phyloP scores from a whole-genome alignment of 2,797 vertebrate species.

The Cynodonichthys magdalenae region DNA sequence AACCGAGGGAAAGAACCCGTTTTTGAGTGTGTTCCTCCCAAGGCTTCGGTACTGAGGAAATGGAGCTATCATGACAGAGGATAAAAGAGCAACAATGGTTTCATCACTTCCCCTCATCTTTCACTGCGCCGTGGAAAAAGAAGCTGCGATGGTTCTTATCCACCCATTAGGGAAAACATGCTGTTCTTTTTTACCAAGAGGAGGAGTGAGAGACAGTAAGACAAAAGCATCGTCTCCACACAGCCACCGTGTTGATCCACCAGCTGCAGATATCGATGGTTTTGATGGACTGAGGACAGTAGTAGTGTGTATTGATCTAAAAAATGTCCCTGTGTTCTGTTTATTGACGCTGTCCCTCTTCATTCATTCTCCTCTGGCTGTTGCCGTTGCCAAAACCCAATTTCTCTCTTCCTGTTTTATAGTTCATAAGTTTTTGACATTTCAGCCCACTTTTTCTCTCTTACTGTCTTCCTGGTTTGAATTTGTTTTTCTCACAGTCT shows the following conservation, averaged over 20 bases:
- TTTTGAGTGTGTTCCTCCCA: conserved; percentile 54
- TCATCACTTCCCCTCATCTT: conserved; percentile 69
- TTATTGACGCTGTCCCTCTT: conserved; percentile 11
- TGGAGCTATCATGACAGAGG: conserved; percentile 66
- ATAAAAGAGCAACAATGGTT: conserved; percentile 74
- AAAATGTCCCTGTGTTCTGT: conserved; percentile 35
- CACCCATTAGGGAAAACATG: conserved; percentile 61
- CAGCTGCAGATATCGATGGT: conserved; percentile 44
- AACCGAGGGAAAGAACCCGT: conserved; percentile 34
- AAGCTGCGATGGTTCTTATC: conserved; percentile 52
- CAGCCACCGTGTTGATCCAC: conserved; percentile 45
- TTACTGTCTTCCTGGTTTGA: conserved; percentile 3
- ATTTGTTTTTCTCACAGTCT: neutral
- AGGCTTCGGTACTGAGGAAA: conserved; percentile 58
- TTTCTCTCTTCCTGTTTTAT: conserved; percentile 3
- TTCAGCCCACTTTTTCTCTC: conserved; percentile 2
- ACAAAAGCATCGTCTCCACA: conserved; percentile 25
- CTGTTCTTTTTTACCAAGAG: conserved; percentile 30
- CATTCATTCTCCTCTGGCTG: conserved; percentile 11
- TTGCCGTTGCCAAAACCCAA: conserved; percentile 1
- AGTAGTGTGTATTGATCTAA: conserved; percentile 40
- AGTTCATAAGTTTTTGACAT: conserved; percentile 1
- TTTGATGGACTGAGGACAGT: conserved; percentile 52
- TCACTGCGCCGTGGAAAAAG: conserved; percentile 53
- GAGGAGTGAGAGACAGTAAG: conserved; percentile 17